phyloP scores from a whole-genome alignment of 2,888 invertebrate genomes.

The Xestia sexstrigata region DNA sequence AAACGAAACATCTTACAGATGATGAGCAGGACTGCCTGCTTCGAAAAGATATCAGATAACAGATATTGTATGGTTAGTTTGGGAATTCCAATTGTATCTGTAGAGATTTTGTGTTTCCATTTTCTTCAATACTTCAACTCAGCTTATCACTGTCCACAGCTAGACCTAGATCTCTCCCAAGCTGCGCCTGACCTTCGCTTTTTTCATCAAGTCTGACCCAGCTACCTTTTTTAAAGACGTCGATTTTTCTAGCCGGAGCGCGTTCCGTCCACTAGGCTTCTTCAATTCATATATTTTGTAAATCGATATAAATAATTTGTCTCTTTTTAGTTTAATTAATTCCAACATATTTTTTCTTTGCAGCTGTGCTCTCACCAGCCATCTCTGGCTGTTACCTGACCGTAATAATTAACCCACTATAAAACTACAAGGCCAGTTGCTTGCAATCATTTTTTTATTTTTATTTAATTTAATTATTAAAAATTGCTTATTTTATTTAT shows the following conservation, averaged over 20 bases:
- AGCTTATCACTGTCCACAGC: background rate
- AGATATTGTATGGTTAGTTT: background rate
- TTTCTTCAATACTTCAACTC: background rate
- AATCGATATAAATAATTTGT: background rate
- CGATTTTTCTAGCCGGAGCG: background rate
- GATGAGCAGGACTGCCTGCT: constrained; percentile 37
- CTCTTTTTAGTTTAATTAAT: background rate
- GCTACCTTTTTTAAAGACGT: background rate
- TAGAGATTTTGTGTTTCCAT: constrained; percentile 5
- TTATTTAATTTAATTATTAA: too few species aligned
- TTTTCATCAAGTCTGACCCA: background rate
- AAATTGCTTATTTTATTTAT: background rate
- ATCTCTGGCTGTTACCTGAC: background rate
- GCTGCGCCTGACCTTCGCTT: background rate
- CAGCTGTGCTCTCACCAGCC: constrained; percentile 15
- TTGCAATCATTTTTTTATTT: too few species aligned
- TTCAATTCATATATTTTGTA: background rate
- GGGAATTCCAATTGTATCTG: background rate
- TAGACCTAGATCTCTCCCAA: background rate
- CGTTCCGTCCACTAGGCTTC: background rate
- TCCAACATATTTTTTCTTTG: background rate
- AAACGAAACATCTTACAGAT: constrained; percentile 32
- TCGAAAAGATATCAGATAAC: constrained; percentile 15
- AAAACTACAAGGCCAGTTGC: constrained; percentile 13
- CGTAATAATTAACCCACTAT: background rate